These are phyloP conservation scores for Hanleya hanleyi DNA, from an alignment of 2,888 invertebrate species.

Conservation along the genomic window DNA sequence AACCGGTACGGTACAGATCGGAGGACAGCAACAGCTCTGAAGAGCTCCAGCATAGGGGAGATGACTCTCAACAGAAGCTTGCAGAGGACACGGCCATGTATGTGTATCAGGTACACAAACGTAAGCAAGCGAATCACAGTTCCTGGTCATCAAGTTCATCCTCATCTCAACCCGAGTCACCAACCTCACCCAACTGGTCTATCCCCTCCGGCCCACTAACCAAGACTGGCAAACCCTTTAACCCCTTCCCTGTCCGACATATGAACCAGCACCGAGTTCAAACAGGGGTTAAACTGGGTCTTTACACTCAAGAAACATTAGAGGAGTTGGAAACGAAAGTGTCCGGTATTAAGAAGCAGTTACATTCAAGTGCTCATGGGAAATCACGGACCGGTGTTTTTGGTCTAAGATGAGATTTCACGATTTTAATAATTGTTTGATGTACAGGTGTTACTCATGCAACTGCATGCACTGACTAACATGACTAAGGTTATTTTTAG, in stretches of 20 bases:
- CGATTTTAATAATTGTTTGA: too few species aligned
- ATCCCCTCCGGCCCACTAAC: neutral
- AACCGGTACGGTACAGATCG: too few species aligned
- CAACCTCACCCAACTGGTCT: neutral
- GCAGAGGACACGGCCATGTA: slow-evolving; percentile 12
- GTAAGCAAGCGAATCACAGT: neutral
- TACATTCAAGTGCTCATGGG: neutral
- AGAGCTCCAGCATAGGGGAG: neutral
- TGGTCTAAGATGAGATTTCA: slow-evolving; percentile 1
- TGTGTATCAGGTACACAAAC: slow-evolving; percentile 7
- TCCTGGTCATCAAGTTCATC: neutral
- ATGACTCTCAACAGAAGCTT: neutral
- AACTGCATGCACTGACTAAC: too few species aligned
- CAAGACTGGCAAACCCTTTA: slow-evolving; percentile 50
- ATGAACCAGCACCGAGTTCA: slow-evolving; percentile 65
- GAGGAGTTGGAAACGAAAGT: slow-evolving; percentile 19
- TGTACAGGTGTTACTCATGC: too few species aligned
- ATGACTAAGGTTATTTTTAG: too few species aligned
- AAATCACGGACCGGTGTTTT: neutral
- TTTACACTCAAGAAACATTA: slow-evolving; percentile 61
- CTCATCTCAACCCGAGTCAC: neutral
- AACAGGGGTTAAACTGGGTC: slow-evolving; percentile 68
- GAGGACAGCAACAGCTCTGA: too few species aligned
- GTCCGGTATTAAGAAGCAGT: neutral
- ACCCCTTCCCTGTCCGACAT: slow-evolving; percentile 69